Evolutionary conservation across 2,888 invertebrate species (phyloP).

Genomic region (Apantesis nais): DNA sequence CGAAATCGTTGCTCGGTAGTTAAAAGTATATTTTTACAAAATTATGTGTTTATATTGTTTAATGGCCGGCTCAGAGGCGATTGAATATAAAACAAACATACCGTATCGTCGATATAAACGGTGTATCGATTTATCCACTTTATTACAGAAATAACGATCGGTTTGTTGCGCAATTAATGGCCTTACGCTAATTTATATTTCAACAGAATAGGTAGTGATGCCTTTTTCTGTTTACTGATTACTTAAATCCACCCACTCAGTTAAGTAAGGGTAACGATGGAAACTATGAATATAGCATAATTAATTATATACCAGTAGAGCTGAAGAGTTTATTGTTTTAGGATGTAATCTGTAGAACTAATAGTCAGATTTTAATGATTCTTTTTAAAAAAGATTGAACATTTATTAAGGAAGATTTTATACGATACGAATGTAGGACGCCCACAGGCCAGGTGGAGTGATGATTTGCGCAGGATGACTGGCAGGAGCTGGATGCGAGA

Average conservation of each 20-base stretch:
- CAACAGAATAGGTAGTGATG: slow-evolving; percentile 18
- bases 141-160: slow-evolving; percentile 33
- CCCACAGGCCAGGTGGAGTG: too few species aligned
- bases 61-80: slow-evolving; percentile 21
- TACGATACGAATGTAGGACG: too few species aligned
- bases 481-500: too few species aligned
- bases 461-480: too few species aligned
- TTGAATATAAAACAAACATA: slow-evolving; percentile 36
- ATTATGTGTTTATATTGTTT: slow-evolving; percentile 35
- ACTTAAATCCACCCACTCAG: background rate
- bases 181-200: slow-evolving; percentile 25
- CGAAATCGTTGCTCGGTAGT: slow-evolving; percentile 11
- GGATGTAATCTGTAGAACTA: background rate
- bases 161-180: slow-evolving; percentile 35
- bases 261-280: background rate
- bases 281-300: background rate
- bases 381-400: background rate
- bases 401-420: background rate
- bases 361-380: background rate
- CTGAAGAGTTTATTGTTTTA: background rate
- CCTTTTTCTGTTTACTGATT: slow-evolving; percentile 2
- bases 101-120: slow-evolving; percentile 20
- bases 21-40: slow-evolving; percentile 30
- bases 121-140: slow-evolving; percentile 38
- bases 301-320: background rate